Base-by-base conservation (phyloP, 1,140 invertebrate species). In the Battus philenor region DNA sequence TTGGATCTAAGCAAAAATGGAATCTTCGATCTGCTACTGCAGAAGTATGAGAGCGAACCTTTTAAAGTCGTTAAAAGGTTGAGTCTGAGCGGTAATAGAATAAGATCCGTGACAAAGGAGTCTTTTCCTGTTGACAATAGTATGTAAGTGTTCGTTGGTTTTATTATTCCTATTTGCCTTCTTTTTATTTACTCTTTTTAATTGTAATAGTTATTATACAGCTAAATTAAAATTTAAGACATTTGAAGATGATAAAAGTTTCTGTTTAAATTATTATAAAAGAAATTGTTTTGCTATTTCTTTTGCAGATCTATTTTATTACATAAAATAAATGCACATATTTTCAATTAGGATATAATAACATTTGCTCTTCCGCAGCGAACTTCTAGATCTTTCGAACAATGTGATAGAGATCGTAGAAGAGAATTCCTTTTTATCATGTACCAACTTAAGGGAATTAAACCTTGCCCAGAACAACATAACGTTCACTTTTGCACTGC, bases 381-480 rank as follows among this genome's bases (percentile, higher is more conserved):
- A 85, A 63, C 45, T 77, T 8, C 53, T 87, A 17, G 77, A 86
- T 36, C 55, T 87, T 29, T 86, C 85, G 7, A 71, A 86, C 54
- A 87, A 87, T 41, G 58, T 73, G 15, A 83, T 87, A 49, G 73
- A 80, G 54, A 72, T 73, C 4, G 58, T 87, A 1, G 81, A 85
- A 59, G 60, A 69, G 12, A 64, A 75, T 5, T 46, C 78, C 1
- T 81, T 87, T 32, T 34, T 71, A 3, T 59, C 61, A 0, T 83
- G 71, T 30, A 57, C 44, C 0, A 72, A 58, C 46, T 62, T 87
- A 36, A 65, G 58, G 13, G 74, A 80, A 63, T 48, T 87, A 56
- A 78, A 86, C 59, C 69, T 87, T 50, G 76, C 59, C 0, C 70
- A 74, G 33, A 87, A 87, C 54, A 74, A 80, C 49, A 78, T 87